A percentile compares a stretch with the other conserved stretches of the same genome.
phyloP scores from a whole-genome alignment of 2,888 invertebrate species.

The Ctena decussata region DNA sequence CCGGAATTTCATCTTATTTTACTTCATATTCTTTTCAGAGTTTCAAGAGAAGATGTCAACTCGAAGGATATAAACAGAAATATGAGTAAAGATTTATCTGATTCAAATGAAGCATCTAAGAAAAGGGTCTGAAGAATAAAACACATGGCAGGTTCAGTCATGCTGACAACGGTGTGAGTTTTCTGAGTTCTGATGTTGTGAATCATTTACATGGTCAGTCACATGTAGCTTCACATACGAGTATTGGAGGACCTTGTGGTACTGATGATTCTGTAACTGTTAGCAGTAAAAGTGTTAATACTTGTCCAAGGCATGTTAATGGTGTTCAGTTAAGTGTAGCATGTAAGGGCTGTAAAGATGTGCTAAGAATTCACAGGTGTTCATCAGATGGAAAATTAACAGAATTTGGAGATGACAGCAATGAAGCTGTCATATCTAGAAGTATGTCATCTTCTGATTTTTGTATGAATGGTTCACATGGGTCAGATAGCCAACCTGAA shows the following conservation, averaged over 20 bases:
- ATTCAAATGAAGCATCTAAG: neutral
- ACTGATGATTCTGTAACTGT: neutral
- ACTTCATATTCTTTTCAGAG: no score
- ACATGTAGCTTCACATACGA: neutral
- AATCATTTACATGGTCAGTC: neutral
- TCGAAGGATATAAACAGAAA: neutral
- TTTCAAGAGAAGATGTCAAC: no score
- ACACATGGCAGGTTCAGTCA: neutral
- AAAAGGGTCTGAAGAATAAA: neutral
- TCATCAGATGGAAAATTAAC: conserved; percentile 3
- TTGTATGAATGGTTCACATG: neutral
- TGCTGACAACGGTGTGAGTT: neutral
- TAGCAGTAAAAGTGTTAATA: neutral
- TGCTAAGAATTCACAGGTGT: neutral
- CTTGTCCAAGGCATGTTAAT: neutral
- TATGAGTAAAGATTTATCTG: neutral
- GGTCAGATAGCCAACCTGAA: neutral
- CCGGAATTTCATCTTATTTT: no score
- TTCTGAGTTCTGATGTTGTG: neutral
- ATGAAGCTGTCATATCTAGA: neutral
- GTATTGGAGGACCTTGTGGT: neutral
- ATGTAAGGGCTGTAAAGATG: neutral
- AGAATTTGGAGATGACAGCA: neutral
- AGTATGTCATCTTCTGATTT: neutral
- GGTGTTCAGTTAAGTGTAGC: neutral